A percentile compares a stretch with the other conserved stretches of the same genome.
These are phyloP conservation scores for Thryonomys swinderianus DNA, from an alignment of 2,113 vertebrate species.

Conservation along the genomic window DNA sequence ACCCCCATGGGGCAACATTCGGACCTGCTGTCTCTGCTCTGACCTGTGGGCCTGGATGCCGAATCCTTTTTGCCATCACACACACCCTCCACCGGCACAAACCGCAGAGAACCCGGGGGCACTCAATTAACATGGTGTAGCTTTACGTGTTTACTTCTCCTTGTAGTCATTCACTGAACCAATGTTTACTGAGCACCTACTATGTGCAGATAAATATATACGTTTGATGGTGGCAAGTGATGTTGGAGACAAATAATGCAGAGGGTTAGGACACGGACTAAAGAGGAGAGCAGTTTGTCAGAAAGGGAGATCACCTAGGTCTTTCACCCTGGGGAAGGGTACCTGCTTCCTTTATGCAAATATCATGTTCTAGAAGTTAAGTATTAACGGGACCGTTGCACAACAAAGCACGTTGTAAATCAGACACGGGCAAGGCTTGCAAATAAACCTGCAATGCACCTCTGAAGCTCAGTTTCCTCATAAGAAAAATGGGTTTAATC, in stretches of 20 bases:
- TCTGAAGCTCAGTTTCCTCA: conserved; percentile 35
- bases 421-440: neutral
- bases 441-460: neutral
- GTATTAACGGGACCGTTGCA: neutral
- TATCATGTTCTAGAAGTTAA: neutral
- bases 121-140: neutral
- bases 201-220: neutral
- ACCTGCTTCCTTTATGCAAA: neutral
- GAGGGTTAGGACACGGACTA: neutral
- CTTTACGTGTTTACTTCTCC: neutral
- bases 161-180: neutral
- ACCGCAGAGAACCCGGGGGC: neutral
- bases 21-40: conserved; percentile 25
- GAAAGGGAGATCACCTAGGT: neutral
- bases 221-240: neutral
- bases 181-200: neutral
- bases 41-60: neutral
- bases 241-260: neutral
- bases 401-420: neutral
- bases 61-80: neutral
- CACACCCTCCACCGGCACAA: neutral
- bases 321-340: neutral
- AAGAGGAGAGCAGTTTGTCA: neutral
- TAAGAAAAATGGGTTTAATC: conserved; percentile 72
- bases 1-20: neutral